Evolutionary conservation across 2,113 vertebrate genomes (phyloP).

Genomic region (Neogobius melanostomus): DNA sequence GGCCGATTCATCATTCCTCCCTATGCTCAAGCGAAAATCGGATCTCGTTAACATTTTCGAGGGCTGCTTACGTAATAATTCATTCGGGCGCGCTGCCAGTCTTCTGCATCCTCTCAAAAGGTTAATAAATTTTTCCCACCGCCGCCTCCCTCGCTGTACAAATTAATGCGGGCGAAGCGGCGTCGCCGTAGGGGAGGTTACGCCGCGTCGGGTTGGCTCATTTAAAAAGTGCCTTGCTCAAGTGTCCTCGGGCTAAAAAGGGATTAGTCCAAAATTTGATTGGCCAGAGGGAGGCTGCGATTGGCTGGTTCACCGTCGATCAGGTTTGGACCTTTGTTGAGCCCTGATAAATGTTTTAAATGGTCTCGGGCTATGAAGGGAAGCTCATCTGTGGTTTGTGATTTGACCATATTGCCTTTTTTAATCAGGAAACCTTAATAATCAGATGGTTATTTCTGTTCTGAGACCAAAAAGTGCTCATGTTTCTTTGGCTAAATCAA

Average conservation of each 20-base stretch:
- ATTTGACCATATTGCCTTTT: not conserved
- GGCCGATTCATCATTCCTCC: not conserved
- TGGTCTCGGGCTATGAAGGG: not conserved
- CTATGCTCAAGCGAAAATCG: conserved; percentile 7
- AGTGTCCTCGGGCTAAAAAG: not conserved
- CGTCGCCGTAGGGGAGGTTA: conserved; percentile 4
- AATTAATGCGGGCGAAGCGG: conserved; percentile 3
- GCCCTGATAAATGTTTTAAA: not conserved
- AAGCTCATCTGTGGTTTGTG: not conserved
- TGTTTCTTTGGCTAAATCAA: not conserved
- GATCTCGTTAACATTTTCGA: conserved; percentile 40
- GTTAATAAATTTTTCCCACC: conserved; percentile 36
- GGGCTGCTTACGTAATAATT: conserved; percentile 13
- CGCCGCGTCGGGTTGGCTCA: not conserved
- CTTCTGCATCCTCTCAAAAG: conserved; percentile 26
- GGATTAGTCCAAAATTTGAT: not conserved
- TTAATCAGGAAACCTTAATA: not conserved
- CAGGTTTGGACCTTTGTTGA: not conserved
- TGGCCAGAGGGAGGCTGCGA: not conserved
- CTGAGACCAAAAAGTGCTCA: not conserved
- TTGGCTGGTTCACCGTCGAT: not conserved
- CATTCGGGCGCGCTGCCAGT: conserved; percentile 17
- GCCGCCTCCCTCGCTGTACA: conserved; percentile 8
- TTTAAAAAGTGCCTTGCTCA: conserved; percentile 3
- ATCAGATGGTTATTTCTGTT: too few species aligned